Evolutionary conservation across 2,113 vertebrate genomes (phyloP).

Genomic region (Peromyscus maniculatus): DNA sequence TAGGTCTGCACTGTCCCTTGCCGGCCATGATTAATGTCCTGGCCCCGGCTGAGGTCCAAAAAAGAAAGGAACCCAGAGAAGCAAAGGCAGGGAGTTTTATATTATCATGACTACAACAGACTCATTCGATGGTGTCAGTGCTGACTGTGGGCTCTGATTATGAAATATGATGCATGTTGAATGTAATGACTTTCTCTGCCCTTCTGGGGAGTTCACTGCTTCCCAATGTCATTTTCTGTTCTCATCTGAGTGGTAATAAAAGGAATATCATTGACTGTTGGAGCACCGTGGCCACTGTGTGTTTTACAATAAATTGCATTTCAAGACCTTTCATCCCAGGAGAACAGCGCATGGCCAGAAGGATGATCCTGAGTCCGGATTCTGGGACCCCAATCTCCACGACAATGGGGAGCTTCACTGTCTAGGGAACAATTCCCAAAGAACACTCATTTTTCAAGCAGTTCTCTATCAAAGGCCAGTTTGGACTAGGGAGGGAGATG

Average conservation of each 20-base stretch:
- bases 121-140: constrained; percentile 89
- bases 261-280: constrained; percentile 88
- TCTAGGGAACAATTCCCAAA: constrained; percentile 48
- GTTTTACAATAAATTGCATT: constrained; percentile 90
- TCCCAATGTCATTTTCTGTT: constrained; percentile 90
- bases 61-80: constrained; percentile 87
- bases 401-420: constrained; percentile 70
- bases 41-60: constrained; percentile 82
- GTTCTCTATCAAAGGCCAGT: constrained; percentile 73
- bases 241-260: constrained; percentile 91
- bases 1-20: constrained; percentile 85
- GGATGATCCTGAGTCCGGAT: constrained; percentile 80
- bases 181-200: constrained; percentile 91
- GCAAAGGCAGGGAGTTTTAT: constrained; percentile 87
- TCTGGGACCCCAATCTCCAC: constrained; percentile 70
- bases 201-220: constrained; percentile 89
- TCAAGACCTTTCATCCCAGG: constrained; percentile 86
- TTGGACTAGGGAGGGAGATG: constrained; percentile 12
- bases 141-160: constrained; percentile 89
- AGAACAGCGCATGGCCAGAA: constrained; percentile 82
- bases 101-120: constrained; percentile 89
- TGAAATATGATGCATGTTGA: constrained; percentile 91
- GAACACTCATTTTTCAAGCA: constrained; percentile 77
- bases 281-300: constrained; percentile 87
- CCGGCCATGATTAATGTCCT: constrained; percentile 88